Conservation (phyloP, 2,113 vertebrate genomes). For the Bothrops jararaca region DNA sequence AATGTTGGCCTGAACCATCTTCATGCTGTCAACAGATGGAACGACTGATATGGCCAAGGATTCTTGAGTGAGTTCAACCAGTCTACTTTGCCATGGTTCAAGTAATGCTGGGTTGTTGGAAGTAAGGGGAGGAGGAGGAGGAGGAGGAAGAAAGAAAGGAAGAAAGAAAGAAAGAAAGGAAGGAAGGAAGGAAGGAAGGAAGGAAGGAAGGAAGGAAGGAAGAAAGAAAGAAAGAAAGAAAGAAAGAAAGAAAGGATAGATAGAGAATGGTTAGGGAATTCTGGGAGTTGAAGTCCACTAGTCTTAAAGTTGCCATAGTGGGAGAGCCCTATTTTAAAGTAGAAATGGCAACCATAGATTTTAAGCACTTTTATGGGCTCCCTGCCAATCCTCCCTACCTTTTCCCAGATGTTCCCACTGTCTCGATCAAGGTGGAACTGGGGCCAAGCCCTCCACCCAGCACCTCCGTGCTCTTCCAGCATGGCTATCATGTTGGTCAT, state of each 20-base stretch:
- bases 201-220: no score
- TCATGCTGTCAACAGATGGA: neutral
- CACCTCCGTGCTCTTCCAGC: neutral
- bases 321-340: neutral
- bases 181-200: rapidly evolving
- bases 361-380: neutral
- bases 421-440: neutral
- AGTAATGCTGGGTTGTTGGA: neutral
- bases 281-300: no score
- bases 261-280: no score
- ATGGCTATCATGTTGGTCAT: neutral
- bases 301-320: no score
- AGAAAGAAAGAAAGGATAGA: no score
- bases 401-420: neutral
- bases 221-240: no score
- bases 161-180: no score
- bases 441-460: no score
- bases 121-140: rapidly evolving
- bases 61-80: neutral
- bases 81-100: neutral
- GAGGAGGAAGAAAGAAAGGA: rapidly evolving
- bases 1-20: neutral
- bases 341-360: neutral
- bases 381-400: neutral
- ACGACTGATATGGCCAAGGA: neutral